Conservation (phyloP, 2,113 vertebrate genomes). For the Phyllostomus hastatus region DNA sequence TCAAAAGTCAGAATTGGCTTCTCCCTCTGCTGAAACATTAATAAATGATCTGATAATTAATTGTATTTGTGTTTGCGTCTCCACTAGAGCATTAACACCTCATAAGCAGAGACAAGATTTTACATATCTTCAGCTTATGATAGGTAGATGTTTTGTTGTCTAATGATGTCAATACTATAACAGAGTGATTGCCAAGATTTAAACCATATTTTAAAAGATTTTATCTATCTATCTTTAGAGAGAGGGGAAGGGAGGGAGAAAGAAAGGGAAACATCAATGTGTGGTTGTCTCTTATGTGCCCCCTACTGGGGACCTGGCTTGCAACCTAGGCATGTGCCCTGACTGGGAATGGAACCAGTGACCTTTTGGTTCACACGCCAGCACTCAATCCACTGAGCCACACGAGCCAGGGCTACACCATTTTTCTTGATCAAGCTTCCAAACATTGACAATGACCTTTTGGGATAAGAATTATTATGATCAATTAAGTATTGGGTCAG, state of each 20-base stretch:
- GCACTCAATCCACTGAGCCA: too few species aligned
- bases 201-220: neutral
- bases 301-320: too few species aligned
- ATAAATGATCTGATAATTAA: neutral
- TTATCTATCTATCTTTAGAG: too few species aligned
- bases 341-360: too few species aligned
- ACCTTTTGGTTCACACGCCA: too few species aligned
- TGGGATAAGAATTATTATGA: neutral
- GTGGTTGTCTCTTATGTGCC: too few species aligned
- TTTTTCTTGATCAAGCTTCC: conserved; percentile 16
- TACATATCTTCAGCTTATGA: neutral
- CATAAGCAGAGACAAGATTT: neutral
- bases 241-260: too few species aligned
- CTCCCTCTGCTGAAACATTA: neutral
- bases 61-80: neutral
- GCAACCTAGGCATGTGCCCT: too few species aligned
- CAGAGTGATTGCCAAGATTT: neutral
- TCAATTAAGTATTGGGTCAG: neutral
- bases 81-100: neutral
- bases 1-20: neutral
- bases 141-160: neutral
- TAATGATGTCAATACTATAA: neutral
- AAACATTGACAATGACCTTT: neutral
- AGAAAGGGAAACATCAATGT: too few species aligned
- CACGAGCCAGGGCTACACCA: neutral